Conservation (phyloP, 2,797 vertebrate species). For the Propithecus deckenii region DNA sequence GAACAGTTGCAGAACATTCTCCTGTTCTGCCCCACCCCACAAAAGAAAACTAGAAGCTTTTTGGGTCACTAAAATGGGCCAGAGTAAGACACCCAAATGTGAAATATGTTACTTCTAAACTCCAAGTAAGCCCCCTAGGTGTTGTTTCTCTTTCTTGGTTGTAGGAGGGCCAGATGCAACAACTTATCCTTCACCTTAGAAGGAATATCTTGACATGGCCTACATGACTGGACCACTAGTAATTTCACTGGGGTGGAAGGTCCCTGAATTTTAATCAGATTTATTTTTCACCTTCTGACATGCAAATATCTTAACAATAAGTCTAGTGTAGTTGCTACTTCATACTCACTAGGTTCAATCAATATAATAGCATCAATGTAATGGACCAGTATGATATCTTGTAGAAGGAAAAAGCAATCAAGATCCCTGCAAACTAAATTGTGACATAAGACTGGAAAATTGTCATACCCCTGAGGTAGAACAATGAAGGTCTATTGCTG, state of each 20-base stretch:
- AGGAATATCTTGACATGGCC: not conserved
- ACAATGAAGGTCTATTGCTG: not conserved
- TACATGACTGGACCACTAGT: not conserved
- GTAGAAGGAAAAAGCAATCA: not conserved
- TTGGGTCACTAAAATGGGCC: not conserved
- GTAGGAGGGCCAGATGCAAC: not conserved
- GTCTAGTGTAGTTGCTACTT: not conserved
- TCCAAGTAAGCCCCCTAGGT: not conserved
- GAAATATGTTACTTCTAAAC: not conserved
- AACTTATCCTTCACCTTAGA: not conserved
- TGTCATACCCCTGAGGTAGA: not conserved
- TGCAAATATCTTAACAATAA: not conserved
- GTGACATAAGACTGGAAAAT: not conserved
- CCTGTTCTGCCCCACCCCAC: not conserved
- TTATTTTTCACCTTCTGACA: not conserved
- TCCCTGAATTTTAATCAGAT: not conserved
- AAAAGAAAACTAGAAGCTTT: not conserved
- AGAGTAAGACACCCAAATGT: not conserved
- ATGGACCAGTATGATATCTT: not conserved
- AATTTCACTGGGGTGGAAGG: not conserved
- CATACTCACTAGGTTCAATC: not conserved
- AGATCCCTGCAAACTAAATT: not conserved
- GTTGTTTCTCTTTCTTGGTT: not conserved
- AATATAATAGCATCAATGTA: not conserved
- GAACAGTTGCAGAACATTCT: not conserved